Percentiles rank a stretch among this genome's conserved stretches.
Conservation (phyloP, 37 sponge, comb jelly and placozoan species). For the Diacarnus erythraeanus region DNA sequence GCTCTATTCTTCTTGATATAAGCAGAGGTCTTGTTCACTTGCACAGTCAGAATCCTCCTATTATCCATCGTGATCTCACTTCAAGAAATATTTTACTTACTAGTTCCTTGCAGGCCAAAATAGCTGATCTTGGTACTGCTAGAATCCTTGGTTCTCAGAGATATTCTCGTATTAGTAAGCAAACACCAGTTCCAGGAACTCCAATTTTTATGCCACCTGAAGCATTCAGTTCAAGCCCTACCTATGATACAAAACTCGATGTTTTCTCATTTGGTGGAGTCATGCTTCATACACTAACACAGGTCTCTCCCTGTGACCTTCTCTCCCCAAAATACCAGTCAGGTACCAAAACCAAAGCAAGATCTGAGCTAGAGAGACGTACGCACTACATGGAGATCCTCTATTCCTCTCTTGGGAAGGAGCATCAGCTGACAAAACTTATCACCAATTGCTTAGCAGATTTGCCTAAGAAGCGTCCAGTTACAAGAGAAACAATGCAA, state of each 20-base stretch:
- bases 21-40: constrained; percentile 17
- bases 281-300: constrained; percentile 8
- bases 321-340: background rate
- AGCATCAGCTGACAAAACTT: background rate
- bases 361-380: background rate
- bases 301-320: background rate
- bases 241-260: constrained; percentile 13
- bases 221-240: background rate
- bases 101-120: constrained; percentile 17
- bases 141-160: background rate
- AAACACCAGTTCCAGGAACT: constrained; percentile 12
- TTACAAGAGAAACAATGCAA: background rate
- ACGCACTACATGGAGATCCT: background rate
- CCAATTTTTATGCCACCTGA: constrained; percentile 32
- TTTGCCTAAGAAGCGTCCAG: background rate
- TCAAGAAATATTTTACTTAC: constrained; percentile 28
- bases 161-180: background rate
- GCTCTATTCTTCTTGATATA: constrained; percentile 28
- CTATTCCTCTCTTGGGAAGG: background rate
- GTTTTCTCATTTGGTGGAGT: constrained; percentile 27
- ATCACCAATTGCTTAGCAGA: background rate
- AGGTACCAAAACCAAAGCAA: background rate
- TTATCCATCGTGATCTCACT: constrained; percentile 51
- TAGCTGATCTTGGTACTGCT: constrained; percentile 37
- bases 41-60: constrained; percentile 17